Percentiles rank a stretch among this genome's conserved stretches.
phyloP scores from a whole-genome alignment of 2,888 invertebrate genomes.

The Drosophila quinaria region DNA sequence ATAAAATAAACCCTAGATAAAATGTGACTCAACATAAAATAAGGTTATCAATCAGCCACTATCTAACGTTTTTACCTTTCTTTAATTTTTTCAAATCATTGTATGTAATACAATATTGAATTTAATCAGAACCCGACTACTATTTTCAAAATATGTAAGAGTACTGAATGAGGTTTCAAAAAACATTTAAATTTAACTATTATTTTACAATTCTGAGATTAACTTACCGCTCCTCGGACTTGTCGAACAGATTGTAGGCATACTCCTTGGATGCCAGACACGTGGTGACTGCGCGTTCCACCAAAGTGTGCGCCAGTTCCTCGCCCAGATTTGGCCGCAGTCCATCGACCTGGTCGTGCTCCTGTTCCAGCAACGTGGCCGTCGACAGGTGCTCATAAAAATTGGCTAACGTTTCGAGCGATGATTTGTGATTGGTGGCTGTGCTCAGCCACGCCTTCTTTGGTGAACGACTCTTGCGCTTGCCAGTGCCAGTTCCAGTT shows the following conservation, averaged over 20 bases:
- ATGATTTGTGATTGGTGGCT: conserved; percentile 62
- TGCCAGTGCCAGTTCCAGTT: conserved; percentile 9
- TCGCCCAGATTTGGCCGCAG: conserved; percentile 76
- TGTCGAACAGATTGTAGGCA: conserved; percentile 83
- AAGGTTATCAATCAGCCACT: too few species aligned
- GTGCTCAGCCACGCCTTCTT: conserved; percentile 81
- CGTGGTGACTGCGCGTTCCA: conserved; percentile 79
- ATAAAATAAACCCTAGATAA: too few species aligned
- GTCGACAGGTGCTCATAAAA: conserved; percentile 84
- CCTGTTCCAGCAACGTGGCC: conserved; percentile 82
- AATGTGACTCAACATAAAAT: too few species aligned
- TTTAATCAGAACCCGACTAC: too few species aligned
- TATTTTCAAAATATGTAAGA: too few species aligned
- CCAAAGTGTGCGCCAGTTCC: conserved; percentile 80
- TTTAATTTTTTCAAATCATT: too few species aligned
- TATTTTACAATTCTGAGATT: background rate
- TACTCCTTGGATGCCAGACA: conserved; percentile 77
- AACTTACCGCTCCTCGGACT: conserved; percentile 72
- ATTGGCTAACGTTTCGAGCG: conserved; percentile 86
- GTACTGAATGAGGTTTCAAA: too few species aligned
- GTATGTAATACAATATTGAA: too few species aligned
- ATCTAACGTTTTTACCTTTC: too few species aligned
- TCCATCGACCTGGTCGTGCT: conserved; percentile 71
- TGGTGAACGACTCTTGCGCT: conserved; percentile 79
- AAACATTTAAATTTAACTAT: too few species aligned